Base-by-base conservation (phyloP, 2,888 invertebrate species). In the Copidosoma aretas region DNA sequence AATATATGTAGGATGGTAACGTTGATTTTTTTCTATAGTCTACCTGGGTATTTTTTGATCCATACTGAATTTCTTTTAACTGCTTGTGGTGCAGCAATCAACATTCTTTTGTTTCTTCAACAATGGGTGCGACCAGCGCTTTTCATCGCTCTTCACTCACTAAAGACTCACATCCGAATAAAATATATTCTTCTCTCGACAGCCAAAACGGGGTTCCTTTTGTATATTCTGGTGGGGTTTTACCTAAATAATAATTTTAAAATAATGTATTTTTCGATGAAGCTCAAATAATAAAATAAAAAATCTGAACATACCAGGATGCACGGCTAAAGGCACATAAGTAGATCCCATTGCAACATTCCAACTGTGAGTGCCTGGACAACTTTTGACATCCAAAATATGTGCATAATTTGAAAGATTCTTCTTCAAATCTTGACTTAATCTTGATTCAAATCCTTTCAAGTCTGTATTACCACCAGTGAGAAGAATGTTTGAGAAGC, bases 401-500 rank as follows among this genome's bases (percentile, higher is more conserved):
- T 77, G 75, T 49, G 80, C 81, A 70, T 83, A 77, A 43, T 83
- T 79, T 12, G 85, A 84, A 60, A 85, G 76, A 67, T 81, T 66
- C 63, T 82, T 81, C 53, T 78, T 74, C 66, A 85, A 75, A 77
- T 85, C 85, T 69, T 81, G 81, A 53, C 78, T 79, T 58, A 85
- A 75, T 73, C 84, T 77, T 21, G 80, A 71, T 49, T 81, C 80
- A 65, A 85, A 84, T 59, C 84, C 84, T 32, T 81, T 76, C 53
- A 85, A 77, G 71, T 84, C 83, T 51, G 84, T 84, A 69, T 85
- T 85, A 15, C 84, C 84, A 51, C 85, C 84, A 12, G 84, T 84
- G 10, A 85, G 78, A 32, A 84, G 75, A 72, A 85, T 84, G 59
- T 82, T 80, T 5, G 82, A 81, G n/a, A 84, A 77, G 65, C 84